These are phyloP conservation scores for Aphelinus atriplicis DNA, from an alignment of 1,140 invertebrate genomes.

Conservation along the genomic window DNA sequence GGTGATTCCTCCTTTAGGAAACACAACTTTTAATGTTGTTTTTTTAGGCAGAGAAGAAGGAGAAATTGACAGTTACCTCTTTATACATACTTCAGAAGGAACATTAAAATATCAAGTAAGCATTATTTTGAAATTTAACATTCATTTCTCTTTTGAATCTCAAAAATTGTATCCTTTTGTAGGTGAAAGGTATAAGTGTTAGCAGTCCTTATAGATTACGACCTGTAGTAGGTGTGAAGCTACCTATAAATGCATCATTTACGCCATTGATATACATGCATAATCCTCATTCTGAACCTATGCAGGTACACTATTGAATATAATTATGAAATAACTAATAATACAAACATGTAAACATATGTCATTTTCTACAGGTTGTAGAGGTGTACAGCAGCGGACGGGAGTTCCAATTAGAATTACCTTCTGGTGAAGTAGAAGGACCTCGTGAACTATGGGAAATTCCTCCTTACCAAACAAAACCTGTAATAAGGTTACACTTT, in stretches of 20 bases:
- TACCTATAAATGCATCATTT: slow-evolving; percentile 92
- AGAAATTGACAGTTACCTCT: slow-evolving; percentile 86
- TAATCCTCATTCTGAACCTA: slow-evolving; percentile 87
- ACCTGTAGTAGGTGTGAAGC: slow-evolving; percentile 87
- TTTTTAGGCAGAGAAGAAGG: slow-evolving; percentile 93
- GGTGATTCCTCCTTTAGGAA: slow-evolving; percentile 87
- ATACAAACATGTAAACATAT: slow-evolving; percentile 15
- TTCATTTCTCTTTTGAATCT: background rate
- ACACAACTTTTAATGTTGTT: slow-evolving; percentile 95
- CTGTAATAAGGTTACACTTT: slow-evolving; percentile 88
- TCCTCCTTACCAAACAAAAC: slow-evolving; percentile 87
- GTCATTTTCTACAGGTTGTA: slow-evolving; percentile 69
- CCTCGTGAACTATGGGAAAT: slow-evolving; percentile 88
- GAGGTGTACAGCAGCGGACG: slow-evolving; percentile 92
- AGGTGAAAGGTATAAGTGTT: slow-evolving; percentile 84
- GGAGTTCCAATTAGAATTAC: slow-evolving; percentile 90
- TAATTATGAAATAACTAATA: background rate
- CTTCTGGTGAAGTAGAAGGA: slow-evolving; percentile 80
- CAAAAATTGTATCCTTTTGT: slow-evolving; percentile 32
- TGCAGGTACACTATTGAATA: slow-evolving; percentile 76
- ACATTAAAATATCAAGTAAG: slow-evolving; percentile 81
- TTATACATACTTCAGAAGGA: slow-evolving; percentile 93
- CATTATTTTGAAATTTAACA: slow-evolving; percentile 2
- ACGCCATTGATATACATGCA: slow-evolving; percentile 91
- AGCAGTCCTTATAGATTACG: slow-evolving; percentile 89